Percentiles rank a stretch among this genome's conserved stretches.
phyloP scores from a whole-genome alignment of 2,888 invertebrate species.

The Eupithecia insigniata region DNA sequence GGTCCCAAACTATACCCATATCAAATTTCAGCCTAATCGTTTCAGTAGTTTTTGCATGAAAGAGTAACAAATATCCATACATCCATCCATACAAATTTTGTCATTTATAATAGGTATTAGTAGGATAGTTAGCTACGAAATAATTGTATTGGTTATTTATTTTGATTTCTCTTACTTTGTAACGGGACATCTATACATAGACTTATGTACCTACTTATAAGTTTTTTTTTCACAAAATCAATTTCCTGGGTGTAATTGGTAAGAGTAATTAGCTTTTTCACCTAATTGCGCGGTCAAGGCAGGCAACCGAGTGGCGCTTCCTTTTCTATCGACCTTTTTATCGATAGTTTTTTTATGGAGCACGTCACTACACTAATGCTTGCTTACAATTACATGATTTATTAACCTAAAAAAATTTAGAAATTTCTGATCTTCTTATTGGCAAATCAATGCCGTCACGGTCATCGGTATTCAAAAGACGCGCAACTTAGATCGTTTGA shows the following conservation, averaged over 20 bases:
- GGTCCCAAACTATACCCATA: too few species aligned
- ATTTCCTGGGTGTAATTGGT: constrained; percentile 74
- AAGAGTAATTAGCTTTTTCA: constrained; percentile 78
- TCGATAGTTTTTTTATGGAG: constrained; percentile 34
- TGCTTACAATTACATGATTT: not conserved
- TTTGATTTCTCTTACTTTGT: not conserved
- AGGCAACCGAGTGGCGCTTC: constrained; percentile 75
- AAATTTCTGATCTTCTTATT: not conserved
- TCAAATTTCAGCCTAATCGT: too few species aligned
- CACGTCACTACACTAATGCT: constrained; percentile 11
- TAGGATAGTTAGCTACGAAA: too few species aligned
- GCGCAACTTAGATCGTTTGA: not conserved
- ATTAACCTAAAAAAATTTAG: not conserved
- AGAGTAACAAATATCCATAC: too few species aligned
- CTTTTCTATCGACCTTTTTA: constrained; percentile 61
- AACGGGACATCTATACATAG: constrained; percentile 19
- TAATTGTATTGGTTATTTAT: not conserved
- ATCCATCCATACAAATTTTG: too few species aligned
- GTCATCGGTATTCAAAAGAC: not conserved
- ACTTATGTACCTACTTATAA: too few species aligned
- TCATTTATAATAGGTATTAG: too few species aligned
- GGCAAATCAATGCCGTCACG: not conserved
- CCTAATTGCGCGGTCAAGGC: constrained; percentile 75
- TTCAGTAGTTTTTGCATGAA: too few species aligned
- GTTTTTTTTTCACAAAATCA: constrained; percentile 57